These are phyloP conservation scores for Myrmecobius fasciatus DNA, from an alignment of 2,113 vertebrate species.

Conservation along the genomic window DNA sequence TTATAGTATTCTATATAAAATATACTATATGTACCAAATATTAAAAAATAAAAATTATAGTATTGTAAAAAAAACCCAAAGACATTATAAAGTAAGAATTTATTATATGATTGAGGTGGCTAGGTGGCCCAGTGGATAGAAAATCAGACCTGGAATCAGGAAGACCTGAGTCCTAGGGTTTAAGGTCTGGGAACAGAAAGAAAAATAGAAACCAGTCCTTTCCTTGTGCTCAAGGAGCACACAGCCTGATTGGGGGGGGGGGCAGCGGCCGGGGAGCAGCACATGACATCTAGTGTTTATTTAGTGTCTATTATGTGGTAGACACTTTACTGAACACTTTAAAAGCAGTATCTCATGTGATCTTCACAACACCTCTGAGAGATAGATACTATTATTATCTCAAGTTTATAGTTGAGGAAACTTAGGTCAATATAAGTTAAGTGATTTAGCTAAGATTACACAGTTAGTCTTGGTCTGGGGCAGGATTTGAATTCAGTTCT, in stretches of 20 bases:
- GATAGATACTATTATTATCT: neutral
- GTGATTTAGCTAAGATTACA: neutral
- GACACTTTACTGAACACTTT: too few species aligned
- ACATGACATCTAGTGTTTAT: too few species aligned
- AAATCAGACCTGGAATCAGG: neutral
- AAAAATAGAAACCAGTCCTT: too few species aligned
- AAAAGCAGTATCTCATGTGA: neutral
- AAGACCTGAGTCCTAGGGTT: neutral
- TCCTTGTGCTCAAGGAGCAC: too few species aligned
- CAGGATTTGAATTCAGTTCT: neutral
- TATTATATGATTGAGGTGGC: neutral
- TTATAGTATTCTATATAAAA: too few species aligned
- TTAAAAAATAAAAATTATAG: too few species aligned
- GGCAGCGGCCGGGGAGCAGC: too few species aligned
- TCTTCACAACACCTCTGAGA: neutral
- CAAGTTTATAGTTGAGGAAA: neutral
- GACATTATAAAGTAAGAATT: neutral
- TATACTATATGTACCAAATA: too few species aligned
- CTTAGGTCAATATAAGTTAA: neutral
- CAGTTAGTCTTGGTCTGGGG: neutral
- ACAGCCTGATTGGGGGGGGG: too few species aligned
- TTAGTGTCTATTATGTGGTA: too few species aligned
- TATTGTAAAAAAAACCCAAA: neutral
- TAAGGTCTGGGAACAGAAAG: too few species aligned
- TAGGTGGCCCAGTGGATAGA: neutral